Percentiles rank a stretch among this genome's conserved stretches.
These are phyloP conservation scores for Dendrocopos noguchii DNA, from an alignment of 2,113 vertebrate species.

Conservation along the genomic window DNA sequence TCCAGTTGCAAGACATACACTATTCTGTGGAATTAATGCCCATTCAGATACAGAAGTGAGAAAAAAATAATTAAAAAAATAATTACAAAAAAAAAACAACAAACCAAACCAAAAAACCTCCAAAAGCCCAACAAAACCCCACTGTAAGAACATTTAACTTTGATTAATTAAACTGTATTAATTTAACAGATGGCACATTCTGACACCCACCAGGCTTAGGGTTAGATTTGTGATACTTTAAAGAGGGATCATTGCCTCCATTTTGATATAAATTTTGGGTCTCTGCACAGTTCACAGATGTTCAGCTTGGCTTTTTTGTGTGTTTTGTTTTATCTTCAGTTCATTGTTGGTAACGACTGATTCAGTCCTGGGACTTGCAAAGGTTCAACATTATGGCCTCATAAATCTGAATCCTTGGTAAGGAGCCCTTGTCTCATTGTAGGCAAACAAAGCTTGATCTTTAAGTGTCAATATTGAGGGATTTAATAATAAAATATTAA, in stretches of 20 bases:
- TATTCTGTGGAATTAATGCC: constrained; percentile 5
- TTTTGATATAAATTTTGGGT: constrained; percentile 49
- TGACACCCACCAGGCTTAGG: constrained; percentile 59
- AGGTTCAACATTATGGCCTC: not conserved
- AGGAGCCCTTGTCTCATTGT: not conserved
- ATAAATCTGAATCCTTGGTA: not conserved
- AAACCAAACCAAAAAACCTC: too few relatives aligned
- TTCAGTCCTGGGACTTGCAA: not conserved
- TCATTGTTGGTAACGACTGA: not conserved
- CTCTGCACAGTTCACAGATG: constrained; percentile 25
- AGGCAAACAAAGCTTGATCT: not conserved
- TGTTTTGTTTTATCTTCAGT: not conserved
- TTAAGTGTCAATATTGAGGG: not conserved
- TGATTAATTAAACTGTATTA: constrained; percentile 68
- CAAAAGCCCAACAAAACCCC: too few relatives aligned
- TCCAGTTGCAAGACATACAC: not conserved
- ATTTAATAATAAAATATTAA: constrained; percentile 4
- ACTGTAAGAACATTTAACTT: constrained; percentile 35
- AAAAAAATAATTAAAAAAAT: not conserved
- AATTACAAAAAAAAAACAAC: not conserved
- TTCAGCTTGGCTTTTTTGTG: not conserved
- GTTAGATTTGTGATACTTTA: constrained; percentile 52
- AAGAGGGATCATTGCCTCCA: constrained; percentile 38
- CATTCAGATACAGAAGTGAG: not conserved
- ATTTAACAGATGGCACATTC: constrained; percentile 64